phyloP scores from a whole-genome alignment of 2,797 vertebrate species.

The Falco naumanni region DNA sequence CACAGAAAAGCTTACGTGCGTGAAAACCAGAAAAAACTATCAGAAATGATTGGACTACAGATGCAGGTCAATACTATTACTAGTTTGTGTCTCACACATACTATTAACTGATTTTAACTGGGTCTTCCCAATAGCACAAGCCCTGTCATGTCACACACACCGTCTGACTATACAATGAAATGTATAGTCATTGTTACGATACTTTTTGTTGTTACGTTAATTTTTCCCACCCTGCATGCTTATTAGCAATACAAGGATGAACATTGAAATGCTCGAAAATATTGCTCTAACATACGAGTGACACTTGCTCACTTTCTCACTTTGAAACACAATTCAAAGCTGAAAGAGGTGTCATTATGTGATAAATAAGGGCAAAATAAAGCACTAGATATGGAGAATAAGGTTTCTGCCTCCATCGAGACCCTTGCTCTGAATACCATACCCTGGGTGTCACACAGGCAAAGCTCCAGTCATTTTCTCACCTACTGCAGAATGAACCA shows the following conservation, averaged over 20 bases:
- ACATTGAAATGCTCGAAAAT: not conserved
- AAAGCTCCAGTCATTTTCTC: not conserved
- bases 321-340: not conserved
- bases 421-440: not conserved
- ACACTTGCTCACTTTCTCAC: not conserved
- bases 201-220: not conserved
- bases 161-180: not conserved
- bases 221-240: not conserved
- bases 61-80: not conserved
- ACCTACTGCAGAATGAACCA: conserved; percentile 86
- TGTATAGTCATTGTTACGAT: no score
- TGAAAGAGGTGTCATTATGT: not conserved
- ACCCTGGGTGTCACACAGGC: not conserved
- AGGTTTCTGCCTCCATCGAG: not conserved
- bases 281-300: not conserved
- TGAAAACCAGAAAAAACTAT: not conserved
- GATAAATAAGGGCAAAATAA: not conserved
- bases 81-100: not conserved
- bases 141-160: not conserved
- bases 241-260: not conserved
- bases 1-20: not conserved
- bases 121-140: not conserved
- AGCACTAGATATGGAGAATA: not conserved
- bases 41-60: not conserved
- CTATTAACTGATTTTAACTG: not conserved